Base-by-base conservation (phyloP, 1,140 invertebrate genomes). In the Macrotrachela quadricornifera region DNA sequence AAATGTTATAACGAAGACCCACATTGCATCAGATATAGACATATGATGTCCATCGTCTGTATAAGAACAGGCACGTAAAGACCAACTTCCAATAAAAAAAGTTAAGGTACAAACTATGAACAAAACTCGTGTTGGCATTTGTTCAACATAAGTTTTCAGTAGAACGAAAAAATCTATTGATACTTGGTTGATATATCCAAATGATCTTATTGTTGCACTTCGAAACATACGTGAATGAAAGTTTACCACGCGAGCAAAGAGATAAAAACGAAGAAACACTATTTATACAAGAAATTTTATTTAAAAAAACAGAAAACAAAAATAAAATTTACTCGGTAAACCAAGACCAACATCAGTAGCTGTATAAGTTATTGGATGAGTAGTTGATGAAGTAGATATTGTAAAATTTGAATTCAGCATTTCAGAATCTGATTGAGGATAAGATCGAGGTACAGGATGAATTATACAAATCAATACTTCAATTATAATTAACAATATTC, bases 111-210 rank as follows among this genome's bases (percentile, higher is more conserved):
- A 95, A 73, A 95, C 94, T 51, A 95, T 88, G 57, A 94, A 76
- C 59, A 97, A 77, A 55, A 97, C 88, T 46, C 90, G 95, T 59
- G 91, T 92, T 18, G 94, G 94, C 72, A 90, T 96, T 65, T 97
- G 94, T 64, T 91, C 97, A 92, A 97, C 97, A 59, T 97, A 74
- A 47, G 92, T 97, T 75, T 99, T 99, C 62, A 99, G 78, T 63
- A 99, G 90, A 74, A 99, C 99, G 64, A 82, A 79, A 39, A 92
- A 96, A 74, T 97, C 95, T 77, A 97, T 96, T 75, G 95, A 96
- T 71, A 99, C 96, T 64, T 91, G 80, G 78, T 99, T 97, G 63
- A 99, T 78, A 63, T 91, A 92, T 64, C 90, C 90, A 56, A 80
- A 79, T 61, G 72, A 75, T 46, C 78, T 59, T 49, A 84, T 88